phyloP scores from a whole-genome alignment of 53 echinoderm and acorn worm species.

The Patiria pectinifera region DNA sequence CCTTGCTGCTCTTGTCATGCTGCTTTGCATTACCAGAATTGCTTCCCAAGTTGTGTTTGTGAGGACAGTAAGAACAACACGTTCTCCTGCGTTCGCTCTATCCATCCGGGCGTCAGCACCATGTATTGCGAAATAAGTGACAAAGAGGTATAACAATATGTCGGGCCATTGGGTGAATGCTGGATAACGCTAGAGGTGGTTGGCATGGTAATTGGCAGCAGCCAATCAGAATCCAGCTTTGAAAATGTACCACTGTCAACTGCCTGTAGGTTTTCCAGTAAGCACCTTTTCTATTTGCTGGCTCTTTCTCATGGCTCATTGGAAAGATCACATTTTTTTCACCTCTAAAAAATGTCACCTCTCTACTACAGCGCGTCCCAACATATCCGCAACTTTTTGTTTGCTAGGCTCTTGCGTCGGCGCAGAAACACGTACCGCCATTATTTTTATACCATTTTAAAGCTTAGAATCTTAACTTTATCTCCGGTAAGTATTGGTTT shows the following conservation, averaged over 20 bases:
- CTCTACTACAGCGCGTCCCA: too few relatives aligned
- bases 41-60: slow-evolving; percentile 74
- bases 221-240: not conserved
- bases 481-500: too few relatives aligned
- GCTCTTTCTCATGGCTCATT: slow-evolving; percentile 8
- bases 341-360: too few relatives aligned
- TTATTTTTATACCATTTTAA: too few relatives aligned
- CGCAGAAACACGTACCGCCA: too few relatives aligned
- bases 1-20: not conserved
- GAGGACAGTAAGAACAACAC: slow-evolving; percentile 74
- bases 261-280: not conserved
- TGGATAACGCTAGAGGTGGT: not conserved
- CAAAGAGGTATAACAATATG: slow-evolving; percentile 59
- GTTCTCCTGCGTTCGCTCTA: slow-evolving; percentile 59
- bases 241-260: not conserved
- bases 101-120: slow-evolving; percentile 11
- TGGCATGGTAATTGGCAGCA: not conserved
- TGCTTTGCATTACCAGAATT: slow-evolving; percentile 43
- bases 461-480: too few relatives aligned
- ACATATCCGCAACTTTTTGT: too few relatives aligned
- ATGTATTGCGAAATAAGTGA: slow-evolving; percentile 71
- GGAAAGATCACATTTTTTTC: not conserved
- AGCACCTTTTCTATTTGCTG: not conserved
- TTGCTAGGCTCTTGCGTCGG: too few relatives aligned
- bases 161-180: not conserved